phyloP scores from a whole-genome alignment of 2,888 invertebrate species.

The Acrobasis consociella region DNA sequence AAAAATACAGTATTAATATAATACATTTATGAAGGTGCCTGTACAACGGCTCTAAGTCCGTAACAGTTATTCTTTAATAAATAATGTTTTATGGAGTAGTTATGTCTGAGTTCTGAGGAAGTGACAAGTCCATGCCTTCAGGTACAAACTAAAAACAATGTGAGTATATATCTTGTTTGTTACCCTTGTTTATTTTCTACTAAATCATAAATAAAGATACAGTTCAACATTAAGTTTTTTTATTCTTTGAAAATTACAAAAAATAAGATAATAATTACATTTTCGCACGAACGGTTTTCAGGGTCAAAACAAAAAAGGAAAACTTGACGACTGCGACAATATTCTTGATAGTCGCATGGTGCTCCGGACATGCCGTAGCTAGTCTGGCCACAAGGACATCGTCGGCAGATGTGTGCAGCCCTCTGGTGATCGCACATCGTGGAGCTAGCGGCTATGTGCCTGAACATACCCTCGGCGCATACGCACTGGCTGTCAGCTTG shows the following conservation, averaged over 20 bases:
- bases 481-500: conserved; percentile 70
- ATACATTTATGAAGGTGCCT: background rate
- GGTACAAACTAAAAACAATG: background rate
- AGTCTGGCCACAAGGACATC: conserved; percentile 18
- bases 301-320: background rate
- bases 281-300: background rate
- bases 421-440: conserved; percentile 67
- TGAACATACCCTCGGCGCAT: conserved; percentile 72
- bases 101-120: background rate
- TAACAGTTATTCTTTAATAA: background rate
- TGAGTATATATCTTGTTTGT: background rate
- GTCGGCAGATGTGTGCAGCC: conserved; percentile 57
- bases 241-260: too few species aligned
- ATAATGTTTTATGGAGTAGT: background rate
- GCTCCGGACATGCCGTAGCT: background rate
- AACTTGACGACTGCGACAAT: background rate
- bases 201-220: background rate
- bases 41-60: background rate
- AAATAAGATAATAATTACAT: too few species aligned
- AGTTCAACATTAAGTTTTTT: too few species aligned
- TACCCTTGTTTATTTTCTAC: background rate
- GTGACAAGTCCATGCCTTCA: background rate
- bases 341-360: conserved; percentile 9
- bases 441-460: conserved; percentile 74
- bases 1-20: background rate